phyloP scores from a whole-genome alignment of 2,888 invertebrate genomes.

The Colletes collaris region DNA sequence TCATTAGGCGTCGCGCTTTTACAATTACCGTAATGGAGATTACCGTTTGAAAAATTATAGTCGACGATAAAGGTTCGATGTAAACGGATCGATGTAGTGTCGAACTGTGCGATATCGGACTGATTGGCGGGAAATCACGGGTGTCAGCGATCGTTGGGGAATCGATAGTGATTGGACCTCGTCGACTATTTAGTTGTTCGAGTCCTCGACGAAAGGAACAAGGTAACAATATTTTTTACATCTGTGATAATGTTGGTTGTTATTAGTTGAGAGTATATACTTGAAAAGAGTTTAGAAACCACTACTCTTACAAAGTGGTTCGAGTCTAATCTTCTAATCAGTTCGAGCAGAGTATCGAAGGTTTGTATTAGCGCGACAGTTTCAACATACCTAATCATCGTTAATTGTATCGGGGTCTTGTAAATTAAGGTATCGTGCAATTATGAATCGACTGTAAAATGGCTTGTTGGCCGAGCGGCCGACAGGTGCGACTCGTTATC shows the following conservation, averaged over 20 bases:
- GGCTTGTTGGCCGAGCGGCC: constrained; percentile 53
- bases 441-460: constrained; percentile 68
- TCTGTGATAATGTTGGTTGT: too few species aligned
- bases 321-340: not conserved
- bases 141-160: too few species aligned
- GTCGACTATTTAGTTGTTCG: too few species aligned
- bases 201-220: too few species aligned
- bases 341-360: not conserved
- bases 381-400: not conserved
- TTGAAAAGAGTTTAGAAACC: too few species aligned
- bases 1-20: not conserved
- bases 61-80: not conserved
- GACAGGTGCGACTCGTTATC: constrained; percentile 73
- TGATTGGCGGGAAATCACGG: not conserved
- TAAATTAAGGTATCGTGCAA: constrained; percentile 41
- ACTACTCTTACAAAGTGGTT: too few species aligned
- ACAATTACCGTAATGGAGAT: constrained; percentile 14
- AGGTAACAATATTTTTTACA: too few species aligned
- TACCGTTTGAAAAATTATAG: not conserved
- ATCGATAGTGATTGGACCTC: not conserved
- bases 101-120: too few species aligned
- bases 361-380: not conserved
- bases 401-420: constrained; percentile 10
- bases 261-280: too few species aligned
- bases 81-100: too few species aligned